These are phyloP conservation scores for Virgularia gustaviana DNA, from an alignment of 92 coral and sea anemone species.

Conservation along the genomic window DNA sequence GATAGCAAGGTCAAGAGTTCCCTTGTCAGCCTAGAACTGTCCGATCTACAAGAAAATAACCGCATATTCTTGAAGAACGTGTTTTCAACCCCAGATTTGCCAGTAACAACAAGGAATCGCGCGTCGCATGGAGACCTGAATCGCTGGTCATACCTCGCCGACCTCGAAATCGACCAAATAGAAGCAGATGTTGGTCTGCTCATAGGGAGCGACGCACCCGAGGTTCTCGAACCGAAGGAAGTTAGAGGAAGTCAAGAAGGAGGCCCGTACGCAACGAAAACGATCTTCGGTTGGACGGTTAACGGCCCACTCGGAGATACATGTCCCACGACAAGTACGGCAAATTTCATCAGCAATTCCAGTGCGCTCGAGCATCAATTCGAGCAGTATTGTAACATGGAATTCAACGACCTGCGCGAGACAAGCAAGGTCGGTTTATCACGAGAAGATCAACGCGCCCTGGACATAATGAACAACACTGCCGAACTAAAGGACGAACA, in stretches of 20 bases:
- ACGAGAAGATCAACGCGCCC: conserved; percentile 44
- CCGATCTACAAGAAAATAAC: conserved; percentile 35
- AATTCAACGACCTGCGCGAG: conserved; percentile 40
- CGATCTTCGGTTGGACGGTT: conserved; percentile 59
- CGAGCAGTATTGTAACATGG: conserved; percentile 36
- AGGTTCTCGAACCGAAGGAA: conserved; percentile 47
- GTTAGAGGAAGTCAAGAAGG: conserved; percentile 11
- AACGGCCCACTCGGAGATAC: conserved; percentile 60
- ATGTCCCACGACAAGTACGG: background rate
- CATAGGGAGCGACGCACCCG: conserved; percentile 53
- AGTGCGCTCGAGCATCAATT: conserved; percentile 37
- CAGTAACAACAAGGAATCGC: conserved; percentile 43
- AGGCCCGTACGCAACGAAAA: conserved; percentile 55
- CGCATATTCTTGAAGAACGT: conserved; percentile 42
- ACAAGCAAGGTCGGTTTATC: conserved; percentile 33
- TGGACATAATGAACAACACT: conserved; percentile 38
- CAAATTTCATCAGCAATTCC: conserved; percentile 32
- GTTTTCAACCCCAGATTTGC: conserved; percentile 45
- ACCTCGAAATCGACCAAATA: conserved; percentile 24
- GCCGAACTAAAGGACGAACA: conserved; percentile 24
- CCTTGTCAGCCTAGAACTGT: conserved; percentile 44
- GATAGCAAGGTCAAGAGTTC: conserved; percentile 33
- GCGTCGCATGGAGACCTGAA: conserved; percentile 41
- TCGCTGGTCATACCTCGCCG: conserved; percentile 40
- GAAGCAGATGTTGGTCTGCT: conserved; percentile 48